Evolutionary conservation across 2,113 vertebrate genomes (phyloP).

Genomic region (Sakesphorus luctuosus): DNA sequence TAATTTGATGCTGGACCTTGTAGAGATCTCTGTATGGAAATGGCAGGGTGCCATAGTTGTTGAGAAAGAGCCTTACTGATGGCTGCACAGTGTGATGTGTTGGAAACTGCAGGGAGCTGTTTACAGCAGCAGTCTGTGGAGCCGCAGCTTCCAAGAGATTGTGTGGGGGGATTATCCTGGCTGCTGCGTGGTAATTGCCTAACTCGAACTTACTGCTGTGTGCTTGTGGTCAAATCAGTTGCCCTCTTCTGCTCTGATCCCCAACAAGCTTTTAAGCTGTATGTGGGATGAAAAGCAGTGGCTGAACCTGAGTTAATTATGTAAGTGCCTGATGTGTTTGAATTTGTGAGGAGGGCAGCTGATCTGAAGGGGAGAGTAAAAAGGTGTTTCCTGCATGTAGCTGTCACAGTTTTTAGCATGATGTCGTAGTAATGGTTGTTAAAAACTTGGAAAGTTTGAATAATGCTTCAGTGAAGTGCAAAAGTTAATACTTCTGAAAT

Average conservation of each 20-base stretch:
- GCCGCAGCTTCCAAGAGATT: fast-evolving
- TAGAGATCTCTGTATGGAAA: background rate
- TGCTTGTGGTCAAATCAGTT: background rate
- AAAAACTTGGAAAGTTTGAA: background rate
- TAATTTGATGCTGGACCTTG: background rate
- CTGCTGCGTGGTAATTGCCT: background rate
- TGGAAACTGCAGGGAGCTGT: background rate
- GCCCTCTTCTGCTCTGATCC: background rate
- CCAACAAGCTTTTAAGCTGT: background rate
- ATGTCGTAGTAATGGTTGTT: background rate
- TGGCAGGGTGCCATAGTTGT: background rate
- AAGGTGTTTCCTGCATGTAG: background rate
- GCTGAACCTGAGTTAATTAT: background rate
- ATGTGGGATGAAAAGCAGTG: background rate
- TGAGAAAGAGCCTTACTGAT: background rate
- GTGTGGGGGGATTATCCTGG: background rate
- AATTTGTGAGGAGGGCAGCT: background rate
- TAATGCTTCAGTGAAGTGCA: background rate
- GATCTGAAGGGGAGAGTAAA: background rate
- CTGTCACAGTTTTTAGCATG: background rate
- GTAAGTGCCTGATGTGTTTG: background rate
- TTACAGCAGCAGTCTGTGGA: background rate
- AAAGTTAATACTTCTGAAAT: background rate
- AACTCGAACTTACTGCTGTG: background rate
- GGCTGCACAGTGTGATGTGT: background rate